Evolutionary conservation across 2,113 vertebrate species (phyloP), one percentile per base, ranked within the genome.

Genomic region (Lepisosteus oculatus): DNA sequence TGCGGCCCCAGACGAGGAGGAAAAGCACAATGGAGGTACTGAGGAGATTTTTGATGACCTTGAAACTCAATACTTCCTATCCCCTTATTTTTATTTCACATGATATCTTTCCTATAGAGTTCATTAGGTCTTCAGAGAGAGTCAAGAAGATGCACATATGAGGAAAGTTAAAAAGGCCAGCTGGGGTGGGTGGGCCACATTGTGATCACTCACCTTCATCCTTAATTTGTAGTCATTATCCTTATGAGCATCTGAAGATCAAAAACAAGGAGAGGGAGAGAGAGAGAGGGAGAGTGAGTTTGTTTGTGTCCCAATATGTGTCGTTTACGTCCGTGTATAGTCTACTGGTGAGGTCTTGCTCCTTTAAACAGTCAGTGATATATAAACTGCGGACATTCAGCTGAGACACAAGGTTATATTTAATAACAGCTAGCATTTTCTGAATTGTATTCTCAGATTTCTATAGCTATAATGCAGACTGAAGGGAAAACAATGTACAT

Each of bases 211-310:
- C 92, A 92, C 91, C 91, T 92, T 93, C 92, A 93, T 90, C 88
- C 88, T 89, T 92, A 90, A 93, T 92, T 92, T 92, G 91, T 93
- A 91, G 90, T 92, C 90, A 92, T 91, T 91, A 92, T 90, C 87
- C 88, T 90, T 88, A 91, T 88, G 89, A 89, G 87, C 88, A 86
- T 91, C 88, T 90, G 87, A 91, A 91, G 91, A 91, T 91, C 90
- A 92, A 90, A 90, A 89, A 88, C 87, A 89, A 89, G 85, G 86
- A 89, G 85, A 88, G 87, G 82, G 85, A 89, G 85, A 89, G 2
- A 51, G 47, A 51, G 47, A 51, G 69, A 85, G 74, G 80, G 88
- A 74, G 76, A 79, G 76, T 75, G 80, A 81, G 79, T 81, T 68
- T 63, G 77, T 41, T 66, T 8, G 77, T 57, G 84, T 80, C 79